Evolutionary conservation across 2,888 invertebrate genomes (phyloP).

Genomic region (Lasioglossum calceatum): DNA sequence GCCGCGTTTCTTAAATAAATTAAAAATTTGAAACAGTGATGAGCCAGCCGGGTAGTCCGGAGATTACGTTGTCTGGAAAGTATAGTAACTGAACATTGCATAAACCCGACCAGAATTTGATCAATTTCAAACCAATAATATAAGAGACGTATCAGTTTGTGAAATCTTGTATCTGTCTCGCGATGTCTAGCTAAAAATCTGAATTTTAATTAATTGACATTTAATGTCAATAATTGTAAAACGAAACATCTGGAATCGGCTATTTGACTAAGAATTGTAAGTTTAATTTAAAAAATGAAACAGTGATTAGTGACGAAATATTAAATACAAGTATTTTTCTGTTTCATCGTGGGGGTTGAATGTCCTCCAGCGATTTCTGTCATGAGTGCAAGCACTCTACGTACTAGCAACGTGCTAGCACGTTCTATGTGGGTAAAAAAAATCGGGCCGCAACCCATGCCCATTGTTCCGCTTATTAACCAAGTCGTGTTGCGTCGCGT

Average conservation of each 20-base stretch:
- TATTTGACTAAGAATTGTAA: neutral
- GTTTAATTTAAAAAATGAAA: neutral
- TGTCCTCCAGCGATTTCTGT: neutral
- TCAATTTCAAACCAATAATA: neutral
- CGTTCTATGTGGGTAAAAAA: neutral
- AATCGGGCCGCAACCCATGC: neutral
- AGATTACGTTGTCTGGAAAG: neutral
- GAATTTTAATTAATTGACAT: too few relatives aligned
- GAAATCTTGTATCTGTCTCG: too few relatives aligned
- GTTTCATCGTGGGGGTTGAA: neutral
- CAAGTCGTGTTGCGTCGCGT: constrained; percentile 44
- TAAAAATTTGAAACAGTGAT: neutral
- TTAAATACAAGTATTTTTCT: neutral
- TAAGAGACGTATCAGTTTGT: neutral
- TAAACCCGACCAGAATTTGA: neutral
- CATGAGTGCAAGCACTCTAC: neutral
- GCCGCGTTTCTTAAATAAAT: neutral
- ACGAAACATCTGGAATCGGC: neutral
- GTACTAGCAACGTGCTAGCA: neutral
- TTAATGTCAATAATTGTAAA: neutral
- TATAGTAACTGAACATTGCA: neutral
- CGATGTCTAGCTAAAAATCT: too few relatives aligned
- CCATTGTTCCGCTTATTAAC: constrained; percentile 40
- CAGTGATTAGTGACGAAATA: neutral
- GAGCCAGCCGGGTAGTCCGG: neutral